These are phyloP conservation scores for Drosophila cognata DNA, from an alignment of 2,888 invertebrate genomes.

Conservation along the genomic window DNA sequence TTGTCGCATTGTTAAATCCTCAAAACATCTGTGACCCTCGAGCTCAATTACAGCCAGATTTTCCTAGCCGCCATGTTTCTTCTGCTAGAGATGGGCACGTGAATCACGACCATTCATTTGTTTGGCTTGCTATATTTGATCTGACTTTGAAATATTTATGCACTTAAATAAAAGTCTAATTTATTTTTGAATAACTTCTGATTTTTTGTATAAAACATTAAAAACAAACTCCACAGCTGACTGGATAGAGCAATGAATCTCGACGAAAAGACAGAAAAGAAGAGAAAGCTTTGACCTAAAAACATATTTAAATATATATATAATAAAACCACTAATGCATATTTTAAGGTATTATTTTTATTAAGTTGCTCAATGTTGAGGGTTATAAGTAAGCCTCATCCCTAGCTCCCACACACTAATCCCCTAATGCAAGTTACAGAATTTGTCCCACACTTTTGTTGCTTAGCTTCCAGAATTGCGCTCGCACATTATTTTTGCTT, in stretches of 20 bases:
- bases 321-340: neutral
- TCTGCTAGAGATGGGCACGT: constrained; percentile 19
- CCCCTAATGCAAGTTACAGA: constrained; percentile 40
- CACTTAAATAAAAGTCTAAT: neutral
- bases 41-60: constrained; percentile 63
- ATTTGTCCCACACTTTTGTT: constrained; percentile 33
- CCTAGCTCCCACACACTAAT: constrained; percentile 21
- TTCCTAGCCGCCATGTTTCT: constrained; percentile 10
- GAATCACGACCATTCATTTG: neutral
- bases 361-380: neutral
- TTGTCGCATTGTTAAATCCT: constrained; percentile 69
- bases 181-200: neutral
- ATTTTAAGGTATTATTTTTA: neutral
- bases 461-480: constrained; percentile 7
- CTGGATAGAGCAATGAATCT: neutral
- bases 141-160: neutral
- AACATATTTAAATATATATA: neutral
- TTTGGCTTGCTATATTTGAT: neutral
- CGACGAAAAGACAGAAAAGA: no score
- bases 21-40: constrained; percentile 60
- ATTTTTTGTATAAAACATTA: neutral
- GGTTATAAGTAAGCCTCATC: constrained; percentile 3
- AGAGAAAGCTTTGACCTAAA: neutral
- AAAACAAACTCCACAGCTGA: neutral
- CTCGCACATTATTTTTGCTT: constrained; percentile 22